Evolutionary conservation across 2,113 vertebrate genomes (phyloP).

Genomic region (Mesoclemmys tuberculata): DNA sequence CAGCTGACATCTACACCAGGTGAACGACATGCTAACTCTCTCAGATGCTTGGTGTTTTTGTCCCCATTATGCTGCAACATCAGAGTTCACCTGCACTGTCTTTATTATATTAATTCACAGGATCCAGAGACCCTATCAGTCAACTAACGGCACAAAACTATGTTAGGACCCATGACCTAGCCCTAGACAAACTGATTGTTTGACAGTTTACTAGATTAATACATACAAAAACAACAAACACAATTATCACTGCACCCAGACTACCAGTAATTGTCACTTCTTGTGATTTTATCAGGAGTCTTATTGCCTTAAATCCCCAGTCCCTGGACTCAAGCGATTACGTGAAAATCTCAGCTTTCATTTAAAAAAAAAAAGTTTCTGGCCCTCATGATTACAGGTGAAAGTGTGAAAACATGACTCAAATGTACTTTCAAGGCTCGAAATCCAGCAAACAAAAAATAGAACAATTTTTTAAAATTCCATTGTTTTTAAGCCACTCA

Average conservation of each 20-base stretch:
- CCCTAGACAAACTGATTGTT: no score
- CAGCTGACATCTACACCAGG: neutral
- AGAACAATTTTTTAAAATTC: neutral
- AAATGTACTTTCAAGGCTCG: neutral
- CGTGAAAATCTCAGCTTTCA: neutral
- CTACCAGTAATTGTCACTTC: neutral
- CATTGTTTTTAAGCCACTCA: neutral
- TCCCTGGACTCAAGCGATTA: neutral
- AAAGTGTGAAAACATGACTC: neutral
- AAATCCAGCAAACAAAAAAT: neutral
- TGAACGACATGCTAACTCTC: neutral
- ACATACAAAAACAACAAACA: neutral
- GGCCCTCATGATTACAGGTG: neutral
- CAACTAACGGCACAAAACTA: no score
- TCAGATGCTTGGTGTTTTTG: neutral
- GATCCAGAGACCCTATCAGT: neutral
- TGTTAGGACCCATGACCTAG: no score
- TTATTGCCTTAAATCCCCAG: neutral
- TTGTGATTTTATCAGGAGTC: neutral
- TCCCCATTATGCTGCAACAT: neutral
- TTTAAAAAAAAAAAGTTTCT: neutral
- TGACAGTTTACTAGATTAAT: no score
- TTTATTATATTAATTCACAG: neutral
- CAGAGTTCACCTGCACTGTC: no score
- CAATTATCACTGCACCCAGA: neutral